Evolutionary conservation across 1,140 invertebrate species (phyloP).

Genomic region (Aphelenchoides besseyi): DNA sequence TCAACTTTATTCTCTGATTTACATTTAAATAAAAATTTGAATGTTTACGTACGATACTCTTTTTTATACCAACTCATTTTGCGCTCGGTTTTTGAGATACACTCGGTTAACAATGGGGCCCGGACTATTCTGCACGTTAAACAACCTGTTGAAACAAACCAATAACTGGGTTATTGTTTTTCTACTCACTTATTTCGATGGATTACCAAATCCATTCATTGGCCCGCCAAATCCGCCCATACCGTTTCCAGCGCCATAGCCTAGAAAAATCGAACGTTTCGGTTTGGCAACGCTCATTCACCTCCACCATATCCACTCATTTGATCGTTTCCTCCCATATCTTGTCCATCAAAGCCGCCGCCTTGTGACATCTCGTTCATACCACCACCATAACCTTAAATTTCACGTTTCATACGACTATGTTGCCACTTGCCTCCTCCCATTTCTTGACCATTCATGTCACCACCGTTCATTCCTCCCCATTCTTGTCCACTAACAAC

Average conservation of each 20-base stretch:
- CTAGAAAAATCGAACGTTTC: slow-evolving; percentile 18
- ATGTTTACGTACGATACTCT: not conserved
- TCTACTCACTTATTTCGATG: not conserved
- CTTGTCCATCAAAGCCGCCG: slow-evolving; percentile 40
- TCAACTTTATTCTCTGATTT: not conserved
- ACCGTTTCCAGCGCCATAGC: slow-evolving; percentile 34
- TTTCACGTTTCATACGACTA: too few species aligned
- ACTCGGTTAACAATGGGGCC: not conserved
- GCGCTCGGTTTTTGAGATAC: not conserved
- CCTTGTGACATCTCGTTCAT: slow-evolving; percentile 42
- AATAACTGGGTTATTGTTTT: too few species aligned
- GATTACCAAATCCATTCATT: slow-evolving; percentile 3
- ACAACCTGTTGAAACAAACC: too few species aligned
- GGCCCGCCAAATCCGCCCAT: slow-evolving; percentile 29
- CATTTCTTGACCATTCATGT: slow-evolving; percentile 40
- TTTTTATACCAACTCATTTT: not conserved
- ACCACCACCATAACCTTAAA: slow-evolving; percentile 36
- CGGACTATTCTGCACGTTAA: too few species aligned
- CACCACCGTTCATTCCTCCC: slow-evolving; percentile 46
- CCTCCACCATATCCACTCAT: slow-evolving; percentile 37
- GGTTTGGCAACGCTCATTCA: not conserved
- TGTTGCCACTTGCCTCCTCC: slow-evolving; percentile 23
- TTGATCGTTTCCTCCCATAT: slow-evolving; percentile 41
- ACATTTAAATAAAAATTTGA: not conserved
- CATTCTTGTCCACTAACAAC: slow-evolving; percentile 41